Conservation (phyloP, 1,140 invertebrate genomes). For the Eubasilissa regina region DNA sequence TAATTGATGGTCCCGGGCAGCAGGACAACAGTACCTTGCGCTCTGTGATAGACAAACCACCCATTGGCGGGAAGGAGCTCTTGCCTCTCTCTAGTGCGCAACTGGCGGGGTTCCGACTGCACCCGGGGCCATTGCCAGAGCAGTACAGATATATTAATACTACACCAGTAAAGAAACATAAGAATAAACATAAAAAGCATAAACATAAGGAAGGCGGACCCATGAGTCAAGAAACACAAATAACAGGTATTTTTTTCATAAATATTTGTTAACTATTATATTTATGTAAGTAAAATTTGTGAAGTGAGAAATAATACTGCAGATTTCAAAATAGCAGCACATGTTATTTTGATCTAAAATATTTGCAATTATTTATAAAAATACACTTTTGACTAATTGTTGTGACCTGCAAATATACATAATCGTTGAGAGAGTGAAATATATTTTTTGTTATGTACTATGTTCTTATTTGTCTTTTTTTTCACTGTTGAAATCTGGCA, state of each 20-base stretch:
- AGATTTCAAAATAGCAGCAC: no score
- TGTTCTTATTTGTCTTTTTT: no score
- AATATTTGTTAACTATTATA: no score
- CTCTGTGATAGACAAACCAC: conserved; percentile 97
- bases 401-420: no score
- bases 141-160: conserved; percentile 96
- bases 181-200: conserved; percentile 96
- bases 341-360: no score
- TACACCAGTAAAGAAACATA: conserved; percentile 92
- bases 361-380: no score
- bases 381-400: no score
- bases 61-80: conserved; percentile 96
- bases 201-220: conserved; percentile 90
- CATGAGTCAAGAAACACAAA: conserved; percentile 79
- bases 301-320: no score
- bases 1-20: conserved; percentile 91
- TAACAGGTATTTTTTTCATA: conserved; percentile 66
- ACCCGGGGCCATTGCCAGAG: conserved; percentile 96
- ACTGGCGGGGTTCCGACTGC: conserved; percentile 93
- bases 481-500: no score
- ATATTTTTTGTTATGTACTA: no score
- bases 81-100: conserved; percentile 89
- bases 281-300: no score
- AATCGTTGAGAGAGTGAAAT: no score
- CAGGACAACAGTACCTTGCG: conserved; percentile 89